Conservation (phyloP, 2,888 invertebrate species). For the Yponomeuta cagnagella region DNA sequence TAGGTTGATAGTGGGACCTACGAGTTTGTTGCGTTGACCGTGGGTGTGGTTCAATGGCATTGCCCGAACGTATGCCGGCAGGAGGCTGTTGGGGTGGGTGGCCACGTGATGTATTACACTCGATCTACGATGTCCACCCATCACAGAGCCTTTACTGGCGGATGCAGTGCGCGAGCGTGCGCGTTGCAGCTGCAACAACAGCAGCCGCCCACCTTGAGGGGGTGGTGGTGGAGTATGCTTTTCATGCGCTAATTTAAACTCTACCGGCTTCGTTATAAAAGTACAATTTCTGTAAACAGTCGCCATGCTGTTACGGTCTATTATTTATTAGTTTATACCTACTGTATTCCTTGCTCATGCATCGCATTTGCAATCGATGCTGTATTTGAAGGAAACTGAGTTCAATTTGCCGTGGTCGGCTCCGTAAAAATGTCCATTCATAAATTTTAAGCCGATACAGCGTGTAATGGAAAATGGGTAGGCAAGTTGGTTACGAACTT, state of each 20-base stretch:
- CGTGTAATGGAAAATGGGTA: no score
- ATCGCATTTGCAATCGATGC: background rate
- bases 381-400: background rate
- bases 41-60: conserved; percentile 49
- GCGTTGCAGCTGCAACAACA: conserved; percentile 31
- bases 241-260: background rate
- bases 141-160: conserved; percentile 25
- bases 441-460: no score
- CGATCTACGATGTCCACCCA: conserved; percentile 20
- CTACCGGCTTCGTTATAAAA: background rate
- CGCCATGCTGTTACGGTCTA: conserved; percentile 18
- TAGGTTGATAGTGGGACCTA: conserved; percentile 6
- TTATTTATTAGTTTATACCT: conserved; percentile 16
- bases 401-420: background rate
- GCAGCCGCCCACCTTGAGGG: background rate
- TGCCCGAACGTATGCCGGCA: conserved; percentile 1
- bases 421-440: no score
- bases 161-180: conserved; percentile 36
- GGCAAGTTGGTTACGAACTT: no score
- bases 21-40: conserved; percentile 27
- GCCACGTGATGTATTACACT: conserved; percentile 21
- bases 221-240: background rate
- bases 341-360: background rate
- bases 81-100: background rate
- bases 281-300: background rate